Percentiles rank a stretch among this genome's conserved stretches.
phyloP scores from a whole-genome alignment of 2,113 vertebrate genomes.

The Tringa solitaria region DNA sequence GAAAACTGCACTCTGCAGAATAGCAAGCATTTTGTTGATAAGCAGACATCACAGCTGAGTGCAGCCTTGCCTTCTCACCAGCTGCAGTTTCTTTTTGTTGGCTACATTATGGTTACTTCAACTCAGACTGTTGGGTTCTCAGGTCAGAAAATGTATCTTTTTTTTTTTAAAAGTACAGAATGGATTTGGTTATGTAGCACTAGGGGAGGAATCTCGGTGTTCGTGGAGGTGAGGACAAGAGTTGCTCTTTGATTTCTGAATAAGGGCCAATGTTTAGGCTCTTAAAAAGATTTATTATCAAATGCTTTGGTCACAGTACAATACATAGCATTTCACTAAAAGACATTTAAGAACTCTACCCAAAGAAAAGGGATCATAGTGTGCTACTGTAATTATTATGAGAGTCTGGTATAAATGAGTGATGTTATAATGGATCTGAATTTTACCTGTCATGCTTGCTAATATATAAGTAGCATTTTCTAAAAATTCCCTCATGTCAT shows the following conservation, averaged over 20 bases:
- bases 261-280: not conserved
- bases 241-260: not conserved
- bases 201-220: not conserved
- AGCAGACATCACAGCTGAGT: not conserved
- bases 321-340: not conserved
- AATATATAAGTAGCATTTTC: not conserved
- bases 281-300: not conserved
- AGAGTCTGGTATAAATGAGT: not conserved
- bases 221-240: not conserved
- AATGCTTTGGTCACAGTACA: not conserved
- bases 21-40: not conserved
- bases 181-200: not conserved
- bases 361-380: not conserved
- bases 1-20: not conserved
- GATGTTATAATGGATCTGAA: not conserved
- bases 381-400: not conserved
- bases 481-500: not conserved
- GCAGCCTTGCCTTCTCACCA: not conserved
- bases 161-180: not conserved
- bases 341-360: not conserved
- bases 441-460: not conserved
- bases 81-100: not conserved
- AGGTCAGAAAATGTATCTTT: not conserved
- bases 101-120: not conserved
- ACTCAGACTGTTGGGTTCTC: not conserved